Percentiles rank a stretch among this genome's conserved stretches.
Conservation (phyloP, 2,888 invertebrate genomes). For the Drosophila picticornis region DNA sequence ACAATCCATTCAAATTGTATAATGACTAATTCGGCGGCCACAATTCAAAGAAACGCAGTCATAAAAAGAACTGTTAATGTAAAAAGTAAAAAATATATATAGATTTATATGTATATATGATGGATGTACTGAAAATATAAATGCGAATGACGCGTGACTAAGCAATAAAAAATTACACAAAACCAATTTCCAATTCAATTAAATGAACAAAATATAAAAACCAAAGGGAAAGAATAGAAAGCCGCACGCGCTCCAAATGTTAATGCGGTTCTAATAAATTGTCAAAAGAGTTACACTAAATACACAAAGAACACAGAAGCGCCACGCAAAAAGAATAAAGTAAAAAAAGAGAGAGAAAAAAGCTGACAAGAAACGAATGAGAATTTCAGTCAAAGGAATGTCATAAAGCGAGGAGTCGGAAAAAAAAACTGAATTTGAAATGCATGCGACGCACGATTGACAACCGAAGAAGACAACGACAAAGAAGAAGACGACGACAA, state of each 20-base stretch:
- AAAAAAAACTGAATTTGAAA: constrained; percentile 43
- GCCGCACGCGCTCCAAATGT: constrained; percentile 56
- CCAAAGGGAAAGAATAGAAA: constrained; percentile 20
- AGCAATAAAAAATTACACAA: constrained; percentile 62
- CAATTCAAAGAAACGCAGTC: constrained; percentile 47
- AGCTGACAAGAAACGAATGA: constrained; percentile 49
- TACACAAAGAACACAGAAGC: constrained; percentile 47
- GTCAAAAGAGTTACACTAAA: constrained; percentile 68
- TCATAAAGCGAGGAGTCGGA: constrained; percentile 28
- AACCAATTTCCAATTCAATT: constrained; percentile 64
- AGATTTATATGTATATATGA: background rate
- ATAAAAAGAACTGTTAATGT: constrained; percentile 38
- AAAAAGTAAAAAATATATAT: background rate
- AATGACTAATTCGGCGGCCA: constrained; percentile 52
- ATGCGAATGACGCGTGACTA: constrained; percentile 69
- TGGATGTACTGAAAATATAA: constrained; percentile 17
- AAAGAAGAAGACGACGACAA: constrained; percentile 1
- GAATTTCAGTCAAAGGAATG: constrained; percentile 50
- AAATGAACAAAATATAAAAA: constrained; percentile 16
- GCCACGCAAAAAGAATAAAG: constrained; percentile 34
- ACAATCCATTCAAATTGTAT: constrained; percentile 27
- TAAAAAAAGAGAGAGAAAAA: background rate
- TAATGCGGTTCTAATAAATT: constrained; percentile 69
- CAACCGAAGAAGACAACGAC: constrained; percentile 32
- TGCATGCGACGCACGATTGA: constrained; percentile 65